phyloP scores from a whole-genome alignment of 2,113 vertebrate species.

The Phocoena phocoena region DNA sequence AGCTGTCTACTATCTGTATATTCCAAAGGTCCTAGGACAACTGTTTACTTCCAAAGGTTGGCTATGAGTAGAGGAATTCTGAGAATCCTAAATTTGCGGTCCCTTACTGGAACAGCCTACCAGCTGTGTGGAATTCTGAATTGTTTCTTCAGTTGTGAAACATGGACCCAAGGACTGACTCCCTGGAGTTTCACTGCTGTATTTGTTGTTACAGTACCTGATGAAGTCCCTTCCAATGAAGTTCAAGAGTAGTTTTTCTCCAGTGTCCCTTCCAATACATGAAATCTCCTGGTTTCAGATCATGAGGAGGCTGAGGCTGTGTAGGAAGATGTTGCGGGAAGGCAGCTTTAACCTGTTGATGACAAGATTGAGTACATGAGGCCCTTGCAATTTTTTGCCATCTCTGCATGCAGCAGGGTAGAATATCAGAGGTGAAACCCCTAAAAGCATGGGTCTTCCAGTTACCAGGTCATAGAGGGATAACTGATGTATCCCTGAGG shows the following conservation, averaged over 20 bases:
- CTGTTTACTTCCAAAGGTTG: neutral
- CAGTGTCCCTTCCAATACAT: neutral
- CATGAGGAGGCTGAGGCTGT: neutral
- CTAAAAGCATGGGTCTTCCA: neutral
- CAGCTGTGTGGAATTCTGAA: neutral
- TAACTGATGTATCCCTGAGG: neutral
- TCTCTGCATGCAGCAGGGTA: neutral
- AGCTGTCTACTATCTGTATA: too few species aligned
- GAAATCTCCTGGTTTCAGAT: neutral
- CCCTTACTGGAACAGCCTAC: neutral
- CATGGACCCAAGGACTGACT: neutral
- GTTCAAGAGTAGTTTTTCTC: neutral
- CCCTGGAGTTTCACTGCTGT: neutral
- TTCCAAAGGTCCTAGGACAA: neutral
- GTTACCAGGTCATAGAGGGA: neutral
- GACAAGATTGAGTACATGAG: neutral
- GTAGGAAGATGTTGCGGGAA: neutral
- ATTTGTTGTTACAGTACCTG: neutral
- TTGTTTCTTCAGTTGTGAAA: neutral
- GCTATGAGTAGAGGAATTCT: neutral
- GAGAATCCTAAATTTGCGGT: neutral
- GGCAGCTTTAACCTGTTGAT: neutral
- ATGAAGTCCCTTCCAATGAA: neutral
- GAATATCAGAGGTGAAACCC: neutral
- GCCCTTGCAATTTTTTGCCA: neutral